Evolutionary conservation across 2,113 vertebrate species (phyloP).

Genomic region (human (Homo sapiens)): GRCh38 chr6:66012501-66013000

Average conservation of each 20-base stretch:
- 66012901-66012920: not conserved
- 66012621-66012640: not conserved
- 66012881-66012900: not conserved
- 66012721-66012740: not conserved
- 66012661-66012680: not conserved
- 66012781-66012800: not conserved
- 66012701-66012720: not conserved
- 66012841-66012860: not conserved
- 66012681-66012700: not conserved
- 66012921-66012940: not conserved
- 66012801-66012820: too few species aligned
- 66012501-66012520: not conserved
- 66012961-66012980: not conserved
- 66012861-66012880: not conserved
- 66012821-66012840: not conserved
- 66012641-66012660: not conserved
- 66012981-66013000: not conserved
- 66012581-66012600: not conserved
- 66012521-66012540: not conserved
- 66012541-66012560: not conserved
- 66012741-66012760: rapidly evolving
- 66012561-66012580: not conserved
- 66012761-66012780: not conserved
- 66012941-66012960: not conserved
- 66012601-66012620: not conserved